Evolutionary conservation across 2,888 invertebrate species (phyloP), one percentile per base, ranked within the genome.

Genomic region (Tubulanus polymorphus): DNA sequence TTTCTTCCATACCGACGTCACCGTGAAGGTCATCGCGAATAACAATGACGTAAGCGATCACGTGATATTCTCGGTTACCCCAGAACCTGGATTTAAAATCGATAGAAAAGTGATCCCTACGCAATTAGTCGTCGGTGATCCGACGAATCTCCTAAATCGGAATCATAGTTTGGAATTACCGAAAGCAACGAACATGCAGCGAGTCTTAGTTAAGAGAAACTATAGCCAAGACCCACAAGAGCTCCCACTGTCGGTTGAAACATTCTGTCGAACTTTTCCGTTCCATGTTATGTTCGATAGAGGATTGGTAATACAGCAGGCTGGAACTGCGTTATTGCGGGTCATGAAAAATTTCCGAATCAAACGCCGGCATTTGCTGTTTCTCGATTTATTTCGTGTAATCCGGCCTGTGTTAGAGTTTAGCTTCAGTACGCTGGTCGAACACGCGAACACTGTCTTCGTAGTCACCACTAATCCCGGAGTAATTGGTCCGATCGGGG

Each of bases 241-340:
- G 25, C 37, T 60, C 10, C 45, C 50, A 28, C 45, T 64, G 51
- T 51, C 51, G 23, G 55, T 56, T 10, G 27, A 52, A 15, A 54
- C 60, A 12, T 62, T 69, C 48, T 64, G 63, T 18, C 41, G 57
- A 37, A 61, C 63, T 1, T 69, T 69, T 54, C 69, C 69, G 1
- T 69, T 70, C 55, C 69, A 69, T 56, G 28, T 69, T 12, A 57
- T 69, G 30, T 62, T 69, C 49, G 55, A 63, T 45, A 25, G 59
- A 15, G 32, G 53, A 20, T 37, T 63, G 18, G 54, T 59, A 30
- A 59, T 64, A 35, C 37, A 55, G 8, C 64, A 64, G 50, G 56
- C 60, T 18, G 64, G 64, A 10, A 23, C 32, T 2, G 55, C 54
- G 2, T 30, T 64, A n/a, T 23, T 45, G 18, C 51, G 59, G 26